Evolutionary conservation across 2,113 vertebrate species (phyloP), one percentile per base, ranked within the genome.

Genomic region (Gobio gobio): DNA sequence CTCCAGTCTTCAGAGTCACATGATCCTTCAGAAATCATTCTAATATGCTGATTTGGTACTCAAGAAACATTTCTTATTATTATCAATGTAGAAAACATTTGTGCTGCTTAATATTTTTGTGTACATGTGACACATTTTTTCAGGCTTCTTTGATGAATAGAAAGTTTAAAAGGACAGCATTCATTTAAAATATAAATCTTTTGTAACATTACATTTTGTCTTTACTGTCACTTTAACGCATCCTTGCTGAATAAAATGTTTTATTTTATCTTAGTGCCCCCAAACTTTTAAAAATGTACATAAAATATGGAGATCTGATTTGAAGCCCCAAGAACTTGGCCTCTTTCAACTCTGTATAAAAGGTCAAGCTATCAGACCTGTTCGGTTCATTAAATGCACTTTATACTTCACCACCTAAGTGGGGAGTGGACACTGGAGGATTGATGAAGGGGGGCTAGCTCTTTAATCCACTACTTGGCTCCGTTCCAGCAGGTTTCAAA

Each of bases 301-400:
- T 8, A 49, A 20, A 54, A 54, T 8, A 16, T 76, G 3, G 9
- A 77, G 9, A 77, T 56, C 4, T 61, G 1, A 78, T 45, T 13
- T 78, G 73, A 47, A 75, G 73, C 43, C 13, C 36, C 22, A n/a
- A 24, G 56, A 78, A 13, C 8, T 81, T 33, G 24, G 12, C n/a
- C 59, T 64, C 59, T 47, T 43, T 29, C 43, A 64, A 18, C 14
- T 16, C 22, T 18, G 4, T 18, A 10, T 18, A 7, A 68, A 82
- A 82, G 61, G 61, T 82, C 63, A 82, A 40, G 26, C 26, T 68
- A n/a, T 54, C 45, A n/a, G 47, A 66, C 1, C 43, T 3, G 26
- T 45, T 82, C 5, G 18, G 45, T 68, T 49, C 79, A 54, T 68
- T 82, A 82, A 68, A 68, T 82, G 26, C 47, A n/a, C 26, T 68